Conservation (phyloP, 2,113 vertebrate species). For the Pollachius pollachius region DNA sequence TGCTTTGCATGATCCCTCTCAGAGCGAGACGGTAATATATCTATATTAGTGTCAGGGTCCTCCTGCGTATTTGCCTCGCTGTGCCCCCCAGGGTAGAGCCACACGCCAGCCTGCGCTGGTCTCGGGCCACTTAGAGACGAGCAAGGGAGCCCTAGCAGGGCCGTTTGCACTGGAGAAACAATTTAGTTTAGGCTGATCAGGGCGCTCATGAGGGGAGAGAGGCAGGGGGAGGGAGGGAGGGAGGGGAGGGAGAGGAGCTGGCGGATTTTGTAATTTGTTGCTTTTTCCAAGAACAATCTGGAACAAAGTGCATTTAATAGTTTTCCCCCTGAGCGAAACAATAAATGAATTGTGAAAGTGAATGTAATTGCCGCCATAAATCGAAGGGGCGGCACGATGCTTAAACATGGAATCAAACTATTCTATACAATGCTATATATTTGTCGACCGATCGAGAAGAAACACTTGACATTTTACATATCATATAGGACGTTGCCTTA, state of each 20-base stretch:
- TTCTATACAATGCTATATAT: too few relatives aligned
- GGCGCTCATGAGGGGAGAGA: slow-evolving; percentile 5
- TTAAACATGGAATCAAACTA: not conserved
- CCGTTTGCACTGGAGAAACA: slow-evolving; percentile 16
- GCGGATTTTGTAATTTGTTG: slow-evolving; percentile 31
- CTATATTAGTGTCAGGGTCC: slow-evolving; percentile 56
- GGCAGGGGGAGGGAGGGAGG: not conserved
- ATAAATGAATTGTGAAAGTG: slow-evolving; percentile 51
- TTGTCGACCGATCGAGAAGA: too few relatives aligned
- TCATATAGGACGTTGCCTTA: too few relatives aligned
- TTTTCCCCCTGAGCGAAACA: slow-evolving; percentile 43
- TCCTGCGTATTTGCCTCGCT: slow-evolving; percentile 28
- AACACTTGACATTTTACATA: too few relatives aligned
- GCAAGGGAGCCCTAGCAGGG: slow-evolving; percentile 19
- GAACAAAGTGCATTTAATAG: slow-evolving; percentile 43
- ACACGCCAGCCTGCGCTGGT: slow-evolving; percentile 19
- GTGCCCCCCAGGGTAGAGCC: slow-evolving; percentile 30
- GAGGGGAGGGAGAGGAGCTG: too few relatives aligned
- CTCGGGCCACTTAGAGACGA: slow-evolving; percentile 29
- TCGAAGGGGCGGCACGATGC: slow-evolving; percentile 39
- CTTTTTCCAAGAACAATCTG: slow-evolving; percentile 47
- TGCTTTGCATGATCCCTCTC: slow-evolving; percentile 46
- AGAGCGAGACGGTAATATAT: slow-evolving; percentile 43
- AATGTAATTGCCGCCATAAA: slow-evolving; percentile 59
- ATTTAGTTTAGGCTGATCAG: slow-evolving; percentile 34